Evolutionary conservation across 2,113 vertebrate genomes (phyloP), one percentile per base, ranked within the genome.

Genomic region (Campylomormyrus tamandua): DNA sequence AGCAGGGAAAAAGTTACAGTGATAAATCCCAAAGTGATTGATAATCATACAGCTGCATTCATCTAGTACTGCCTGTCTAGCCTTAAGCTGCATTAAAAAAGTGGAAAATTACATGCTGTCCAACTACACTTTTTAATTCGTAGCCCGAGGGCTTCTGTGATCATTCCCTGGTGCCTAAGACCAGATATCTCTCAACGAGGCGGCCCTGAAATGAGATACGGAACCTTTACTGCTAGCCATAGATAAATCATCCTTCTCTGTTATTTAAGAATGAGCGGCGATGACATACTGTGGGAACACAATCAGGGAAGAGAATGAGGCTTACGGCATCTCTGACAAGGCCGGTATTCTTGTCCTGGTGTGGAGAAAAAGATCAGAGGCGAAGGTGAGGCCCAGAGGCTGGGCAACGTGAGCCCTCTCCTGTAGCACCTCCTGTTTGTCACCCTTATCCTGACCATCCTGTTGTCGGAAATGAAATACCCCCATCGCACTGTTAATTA

Each of bases 231-330:
- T 87, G 91, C 53, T 89, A 53, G 90, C 21, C 1, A 66, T 70
- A 90, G 90, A 92, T 92, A 92, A 93, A 92, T 92, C 90, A 92
- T 92, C 21, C 88, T 87, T 35, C 70, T 62, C 45, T 83, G 89
- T 92, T 92, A 91, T 91, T 91, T 91, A 89, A 90, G 86, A 88
- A 52, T 62, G 88, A 86, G 88, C 80, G n/a, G 52, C 39, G 53
- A 91, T 90, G 92, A 92, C 92, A 92, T 89, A 45, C 89, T 49
- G 56, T 90, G 89, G 58, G 90, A 83, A 83, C 83, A 83, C 92
- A 90, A 90, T 92, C 90, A 89, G 92, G 91, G 92, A 91, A 92
- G 92, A 93, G 90, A 89, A 88, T 90, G 87, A 89, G 62, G 90
- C 89, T 90, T 91, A 88, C 35, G 80, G 89, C 91, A 74, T 50